Percentiles rank a stretch among this genome's conserved stretches.
These are phyloP conservation scores for Listrodromus nycthemerus DNA, from an alignment of 2,888 invertebrate genomes.

Conservation along the genomic window DNA sequence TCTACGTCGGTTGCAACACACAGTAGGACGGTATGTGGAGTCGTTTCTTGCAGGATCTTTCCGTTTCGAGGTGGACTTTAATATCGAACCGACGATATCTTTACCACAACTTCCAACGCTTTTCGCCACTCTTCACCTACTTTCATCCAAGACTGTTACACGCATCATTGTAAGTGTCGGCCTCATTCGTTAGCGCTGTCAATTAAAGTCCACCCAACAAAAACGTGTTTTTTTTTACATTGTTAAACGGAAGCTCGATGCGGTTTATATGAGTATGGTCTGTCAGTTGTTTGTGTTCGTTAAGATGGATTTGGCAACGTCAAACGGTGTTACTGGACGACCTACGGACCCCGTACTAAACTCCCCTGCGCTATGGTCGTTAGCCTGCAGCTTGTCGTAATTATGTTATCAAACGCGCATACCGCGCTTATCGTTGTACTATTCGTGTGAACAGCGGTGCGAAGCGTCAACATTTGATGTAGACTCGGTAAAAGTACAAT, in stretches of 20 bases:
- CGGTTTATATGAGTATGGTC: conserved; percentile 12
- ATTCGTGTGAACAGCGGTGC: conserved; percentile 12
- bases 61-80: conserved; percentile 85
- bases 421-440: not conserved
- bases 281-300: conserved; percentile 11
- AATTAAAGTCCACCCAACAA: conserved; percentile 85
- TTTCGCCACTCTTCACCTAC: conserved; percentile 42
- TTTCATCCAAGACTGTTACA: conserved; percentile 27
- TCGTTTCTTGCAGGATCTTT: conserved; percentile 59
- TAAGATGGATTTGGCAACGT: conserved; percentile 3
- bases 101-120: conserved; percentile 71
- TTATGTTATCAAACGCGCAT: conserved; percentile 6
- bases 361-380: conserved; percentile 5
- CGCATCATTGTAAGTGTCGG: conserved; percentile 49
- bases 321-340: conserved; percentile 12
- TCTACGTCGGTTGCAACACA: conserved; percentile 65
- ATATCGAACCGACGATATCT: conserved; percentile 82
- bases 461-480: conserved; percentile 10
- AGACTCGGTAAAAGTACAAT: not conserved
- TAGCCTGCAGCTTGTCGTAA: conserved; percentile 13
- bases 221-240: conserved; percentile 63
- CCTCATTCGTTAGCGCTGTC: conserved; percentile 72
- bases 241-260: conserved; percentile 43
- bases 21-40: conserved; percentile 57
- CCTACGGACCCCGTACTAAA: conserved; percentile 4